Evolutionary conservation across 2,797 vertebrate genomes (phyloP).

Genomic region (Phalloptychus januarius): DNA sequence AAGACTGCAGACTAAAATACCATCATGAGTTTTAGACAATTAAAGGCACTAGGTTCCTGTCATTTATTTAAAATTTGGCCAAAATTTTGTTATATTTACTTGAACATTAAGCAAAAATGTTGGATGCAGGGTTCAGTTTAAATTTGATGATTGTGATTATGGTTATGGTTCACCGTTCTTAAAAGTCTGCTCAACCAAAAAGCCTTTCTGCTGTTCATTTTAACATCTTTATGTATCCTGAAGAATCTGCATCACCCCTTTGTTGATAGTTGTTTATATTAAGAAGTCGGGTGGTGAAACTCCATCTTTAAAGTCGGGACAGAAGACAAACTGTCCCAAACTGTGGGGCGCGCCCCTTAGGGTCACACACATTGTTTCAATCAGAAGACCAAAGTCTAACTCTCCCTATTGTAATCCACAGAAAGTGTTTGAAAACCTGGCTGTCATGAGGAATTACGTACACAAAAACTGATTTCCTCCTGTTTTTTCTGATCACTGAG

Average conservation of each 20-base stretch:
- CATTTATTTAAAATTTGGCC: background rate
- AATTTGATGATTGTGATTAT: background rate
- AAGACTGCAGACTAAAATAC: constrained; percentile 37
- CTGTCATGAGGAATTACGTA: background rate
- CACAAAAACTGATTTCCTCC: background rate
- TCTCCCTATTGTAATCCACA: too few species aligned
- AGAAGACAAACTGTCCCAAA: too few species aligned
- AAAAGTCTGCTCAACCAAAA: background rate
- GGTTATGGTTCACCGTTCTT: background rate
- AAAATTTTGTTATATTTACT: background rate
- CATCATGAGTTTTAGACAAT: constrained; percentile 41
- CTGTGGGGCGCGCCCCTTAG: too few species aligned
- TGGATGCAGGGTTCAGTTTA: background rate
- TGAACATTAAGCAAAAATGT: background rate
- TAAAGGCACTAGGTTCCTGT: constrained; percentile 9
- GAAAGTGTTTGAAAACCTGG: too few species aligned
- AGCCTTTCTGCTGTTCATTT: background rate
- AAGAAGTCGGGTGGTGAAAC: background rate
- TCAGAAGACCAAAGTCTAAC: too few species aligned
- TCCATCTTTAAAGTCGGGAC: background rate
- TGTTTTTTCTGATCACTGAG: background rate
- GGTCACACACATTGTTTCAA: too few species aligned
- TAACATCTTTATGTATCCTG: background rate
- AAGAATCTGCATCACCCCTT: background rate
- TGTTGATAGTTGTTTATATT: background rate